Evolutionary conservation across 1,140 invertebrate genomes (phyloP).

Genomic region (Philaenus spumarius): DNA sequence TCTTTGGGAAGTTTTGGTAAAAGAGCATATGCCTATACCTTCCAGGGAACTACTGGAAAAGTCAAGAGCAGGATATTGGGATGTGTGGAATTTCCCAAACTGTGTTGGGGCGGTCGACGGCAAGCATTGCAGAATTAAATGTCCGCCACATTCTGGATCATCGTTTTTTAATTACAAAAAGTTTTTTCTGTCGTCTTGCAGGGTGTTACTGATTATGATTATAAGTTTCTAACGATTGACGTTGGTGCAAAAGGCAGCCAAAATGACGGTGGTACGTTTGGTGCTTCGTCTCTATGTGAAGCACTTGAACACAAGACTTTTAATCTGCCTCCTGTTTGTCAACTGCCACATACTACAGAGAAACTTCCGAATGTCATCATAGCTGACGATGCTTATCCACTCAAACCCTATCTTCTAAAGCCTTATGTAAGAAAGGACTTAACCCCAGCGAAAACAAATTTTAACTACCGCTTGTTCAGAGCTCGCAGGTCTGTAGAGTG

Average conservation of each 20-base stretch:
- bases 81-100: conserved; percentile 36
- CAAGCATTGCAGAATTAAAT: too few species aligned
- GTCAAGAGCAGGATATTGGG: not conserved
- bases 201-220: not conserved
- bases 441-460: conserved; percentile 33
- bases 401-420: conserved; percentile 41
- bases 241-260: conserved; percentile 41
- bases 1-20: too few species aligned
- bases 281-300: too few species aligned
- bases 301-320: not conserved
- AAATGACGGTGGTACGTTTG: conserved; percentile 34
- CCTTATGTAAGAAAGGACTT: conserved; percentile 39
- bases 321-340: not conserved
- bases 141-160: conserved; percentile 27
- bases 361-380: conserved; percentile 8
- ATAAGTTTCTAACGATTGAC: too few species aligned
- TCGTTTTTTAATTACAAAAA: not conserved
- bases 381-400: conserved; percentile 43
- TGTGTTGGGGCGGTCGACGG: conserved; percentile 38
- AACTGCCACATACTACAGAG: not conserved
- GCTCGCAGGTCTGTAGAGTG: conserved; percentile 43
- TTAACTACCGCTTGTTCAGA: conserved; percentile 38
- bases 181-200: too few species aligned
- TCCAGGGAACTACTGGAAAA: not conserved
- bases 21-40: not conserved